phyloP scores from a whole-genome alignment of 2,888 invertebrate genomes.

The Agonopterix arenella region DNA sequence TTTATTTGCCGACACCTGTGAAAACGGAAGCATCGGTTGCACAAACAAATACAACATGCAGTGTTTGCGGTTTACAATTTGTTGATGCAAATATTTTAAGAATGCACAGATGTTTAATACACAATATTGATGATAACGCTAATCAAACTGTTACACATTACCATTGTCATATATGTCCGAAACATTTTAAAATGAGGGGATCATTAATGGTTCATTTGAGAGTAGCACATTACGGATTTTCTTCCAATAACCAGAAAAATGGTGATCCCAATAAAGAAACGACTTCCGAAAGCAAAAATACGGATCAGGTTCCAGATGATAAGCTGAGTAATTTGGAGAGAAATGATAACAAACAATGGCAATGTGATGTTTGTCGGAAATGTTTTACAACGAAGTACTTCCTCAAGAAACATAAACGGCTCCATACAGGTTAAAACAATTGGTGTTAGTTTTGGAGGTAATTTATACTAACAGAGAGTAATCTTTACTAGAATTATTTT shows the following conservation, averaged over 20 bases:
- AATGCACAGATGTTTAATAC: conserved; percentile 86
- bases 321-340: conserved; percentile 35
- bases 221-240: conserved; percentile 84
- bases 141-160: conserved; percentile 65
- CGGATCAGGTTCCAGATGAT: conserved; percentile 24
- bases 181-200: conserved; percentile 88
- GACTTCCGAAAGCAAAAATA: conserved; percentile 21
- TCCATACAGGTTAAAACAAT: conserved; percentile 85
- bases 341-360: conserved; percentile 87
- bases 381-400: conserved; percentile 93
- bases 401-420: conserved; percentile 90
- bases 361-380: conserved; percentile 90
- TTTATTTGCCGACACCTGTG: conserved; percentile 25
- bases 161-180: conserved; percentile 86
- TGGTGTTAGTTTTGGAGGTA: conserved; percentile 64
- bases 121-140: conserved; percentile 62
- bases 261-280: conserved; percentile 17
- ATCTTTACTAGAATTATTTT: background rate
- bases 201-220: conserved; percentile 88
- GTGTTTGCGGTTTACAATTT: conserved; percentile 85
- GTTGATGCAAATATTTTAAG: conserved; percentile 81
- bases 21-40: conserved; percentile 40
- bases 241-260: conserved; percentile 31
- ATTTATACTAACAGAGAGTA: conserved; percentile 49
- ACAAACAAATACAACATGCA: conserved; percentile 66